Base-by-base conservation (phyloP, 2,888 invertebrate genomes). In the Archips xylosteana region DNA sequence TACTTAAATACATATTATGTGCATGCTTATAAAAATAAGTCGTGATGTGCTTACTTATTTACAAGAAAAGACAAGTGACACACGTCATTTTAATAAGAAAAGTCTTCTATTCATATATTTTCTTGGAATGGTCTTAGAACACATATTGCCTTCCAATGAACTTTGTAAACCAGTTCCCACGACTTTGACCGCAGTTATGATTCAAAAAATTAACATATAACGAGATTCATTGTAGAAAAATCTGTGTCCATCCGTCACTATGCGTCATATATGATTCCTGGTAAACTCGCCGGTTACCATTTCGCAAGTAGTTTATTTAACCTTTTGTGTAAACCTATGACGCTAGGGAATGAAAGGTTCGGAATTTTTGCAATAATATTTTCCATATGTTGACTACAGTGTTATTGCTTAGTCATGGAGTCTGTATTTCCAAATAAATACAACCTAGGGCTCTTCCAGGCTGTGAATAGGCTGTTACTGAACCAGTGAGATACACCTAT, bases 191-290 rank as follows among this genome's bases (percentile, higher is more conserved):
- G 61, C 64, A 9, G 73, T 65, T 60, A 60, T 74, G 74, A 74
- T 65, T 74, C 70, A 74, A 74, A 73, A 72, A 68, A 70, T 73
- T 76, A 65, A 75, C 87, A 84, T 85, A 85, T 89, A 88, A 89
- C 77, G 64, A 85, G 82, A 89, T 85, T 92, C 92, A 93, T 87
- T 88, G 84, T 77, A 89, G 86, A 92, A 92, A 91, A 89, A 92
- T 93, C 91, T 92, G 76, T 78, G 85, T 78, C 81, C 87, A 87
- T 91, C 92, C 89, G 92, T 86, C 85, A 79, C 75, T 75, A 79
- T 90, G 90, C 87, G 91, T 92, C 92, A 92, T 82, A 64, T 60
- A 54, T n/a, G 51, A 59, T 74, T 74, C 74, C 39, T 60, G 63
- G 75, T 72, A 75, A 47, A 39, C n/a, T 23, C 10, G 67, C n/a